A percentile compares a stretch with the other conserved stretches of the same genome.
These are phyloP conservation scores for Selenia dentaria DNA, from an alignment of 2,888 invertebrate genomes.

Conservation along the genomic window DNA sequence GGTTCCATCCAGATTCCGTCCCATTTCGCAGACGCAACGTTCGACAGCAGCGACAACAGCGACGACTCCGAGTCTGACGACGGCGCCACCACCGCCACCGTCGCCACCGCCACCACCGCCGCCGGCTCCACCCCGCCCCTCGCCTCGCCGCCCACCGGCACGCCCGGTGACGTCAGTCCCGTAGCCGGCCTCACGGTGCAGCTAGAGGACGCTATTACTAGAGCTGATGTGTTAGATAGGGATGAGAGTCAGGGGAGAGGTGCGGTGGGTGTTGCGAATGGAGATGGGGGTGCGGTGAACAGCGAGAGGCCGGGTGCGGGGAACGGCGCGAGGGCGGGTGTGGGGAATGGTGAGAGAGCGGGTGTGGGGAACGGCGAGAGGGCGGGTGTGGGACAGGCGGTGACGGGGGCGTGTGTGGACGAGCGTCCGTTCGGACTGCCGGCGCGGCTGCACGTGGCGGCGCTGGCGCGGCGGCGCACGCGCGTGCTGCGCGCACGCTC, in stretches of 20 bases:
- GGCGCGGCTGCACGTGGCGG: constrained; percentile 67
- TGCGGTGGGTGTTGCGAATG: no score
- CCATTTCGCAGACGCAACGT: constrained; percentile 59
- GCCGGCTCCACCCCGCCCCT: constrained; percentile 7
- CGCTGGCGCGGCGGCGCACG: constrained; percentile 63
- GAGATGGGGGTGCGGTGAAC: constrained; percentile 8
- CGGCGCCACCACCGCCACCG: constrained; percentile 17
- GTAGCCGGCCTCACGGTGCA: not conserved
- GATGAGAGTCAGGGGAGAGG: not conserved
- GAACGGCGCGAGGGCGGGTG: no score
- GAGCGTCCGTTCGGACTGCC: constrained; percentile 70
- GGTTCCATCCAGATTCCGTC: no score
- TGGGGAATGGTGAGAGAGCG: not conserved
- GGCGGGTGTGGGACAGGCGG: no score
- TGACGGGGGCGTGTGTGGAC: constrained; percentile 2
- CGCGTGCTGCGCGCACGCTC: constrained; percentile 75
- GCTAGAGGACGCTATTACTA: constrained; percentile 5
- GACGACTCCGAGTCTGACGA: constrained; percentile 64
- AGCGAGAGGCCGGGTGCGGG: constrained; percentile 11
- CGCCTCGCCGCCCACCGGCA: constrained; percentile 38
- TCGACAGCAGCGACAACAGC: constrained; percentile 72
- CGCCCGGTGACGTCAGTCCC: not conserved
- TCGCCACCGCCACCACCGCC: constrained; percentile 16
- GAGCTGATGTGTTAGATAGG: constrained; percentile 5
- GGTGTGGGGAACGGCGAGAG: constrained; percentile 18